A percentile compares a stretch with the other conserved stretches of the same genome.
phyloP scores from a whole-genome alignment of 2,113 vertebrate species.

The Oncorhynchus gorbuscha region DNA sequence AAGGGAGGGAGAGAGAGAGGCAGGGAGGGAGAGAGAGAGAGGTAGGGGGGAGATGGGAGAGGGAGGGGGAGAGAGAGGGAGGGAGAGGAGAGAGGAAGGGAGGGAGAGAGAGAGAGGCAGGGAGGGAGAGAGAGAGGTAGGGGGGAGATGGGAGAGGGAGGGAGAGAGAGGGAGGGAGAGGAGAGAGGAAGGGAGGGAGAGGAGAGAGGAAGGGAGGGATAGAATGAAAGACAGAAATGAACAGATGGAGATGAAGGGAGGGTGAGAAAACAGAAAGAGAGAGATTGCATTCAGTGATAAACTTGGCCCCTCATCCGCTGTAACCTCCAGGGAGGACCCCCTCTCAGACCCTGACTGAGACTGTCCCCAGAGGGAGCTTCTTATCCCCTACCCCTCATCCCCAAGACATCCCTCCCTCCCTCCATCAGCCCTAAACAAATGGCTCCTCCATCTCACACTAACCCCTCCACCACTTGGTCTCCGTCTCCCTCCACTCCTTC shows the following conservation, averaged over 20 bases:
- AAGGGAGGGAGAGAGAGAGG: not conserved
- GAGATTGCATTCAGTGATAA: conserved; percentile 15
- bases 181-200: not conserved
- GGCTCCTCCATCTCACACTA: not conserved
- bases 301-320: conserved; percentile 4
- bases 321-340: not conserved
- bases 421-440: not conserved
- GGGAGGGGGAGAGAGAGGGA: not conserved
- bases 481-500: not conserved
- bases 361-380: not conserved
- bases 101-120: not conserved
- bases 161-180: not conserved
- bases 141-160: too few relatives aligned
- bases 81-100: not conserved
- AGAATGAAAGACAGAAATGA: not conserved
- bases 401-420: not conserved
- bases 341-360: not conserved
- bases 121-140: not conserved
- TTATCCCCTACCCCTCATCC: not conserved
- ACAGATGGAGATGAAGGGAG: not conserved
- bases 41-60: not conserved
- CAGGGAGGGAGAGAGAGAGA: conserved; percentile 25
- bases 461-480: not conserved
- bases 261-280: not conserved
- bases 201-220: not conserved